Evolutionary conservation across 2,888 invertebrate species (phyloP).

Genomic region (Stratiomys singularior): DNA sequence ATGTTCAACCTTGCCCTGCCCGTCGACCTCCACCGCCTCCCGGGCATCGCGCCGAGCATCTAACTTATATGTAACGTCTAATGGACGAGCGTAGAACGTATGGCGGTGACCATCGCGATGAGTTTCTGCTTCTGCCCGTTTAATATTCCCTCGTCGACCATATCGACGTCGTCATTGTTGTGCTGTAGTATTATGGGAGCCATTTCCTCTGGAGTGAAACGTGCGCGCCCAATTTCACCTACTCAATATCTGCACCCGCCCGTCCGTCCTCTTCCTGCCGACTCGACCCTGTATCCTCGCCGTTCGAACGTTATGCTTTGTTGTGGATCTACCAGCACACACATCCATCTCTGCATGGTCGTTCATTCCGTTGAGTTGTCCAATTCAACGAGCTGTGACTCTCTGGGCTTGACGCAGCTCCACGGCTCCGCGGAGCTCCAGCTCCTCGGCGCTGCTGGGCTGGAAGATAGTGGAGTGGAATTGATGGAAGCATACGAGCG

Average conservation of each 20-base stretch:
- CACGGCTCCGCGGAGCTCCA: not conserved
- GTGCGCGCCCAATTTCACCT: slow-evolving; percentile 31
- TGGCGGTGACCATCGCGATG: too few relatives aligned
- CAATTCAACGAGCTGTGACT: not conserved
- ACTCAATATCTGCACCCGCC: not conserved
- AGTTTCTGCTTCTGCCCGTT: not conserved
- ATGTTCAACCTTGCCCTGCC: not conserved
- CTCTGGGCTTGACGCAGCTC: not conserved
- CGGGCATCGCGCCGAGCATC: not conserved
- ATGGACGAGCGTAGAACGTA: not conserved
- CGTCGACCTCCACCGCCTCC: not conserved
- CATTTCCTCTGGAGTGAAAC: not conserved
- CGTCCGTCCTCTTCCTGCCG: not conserved
- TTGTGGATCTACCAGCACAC: not conserved
- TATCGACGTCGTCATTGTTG: slow-evolving; percentile 10
- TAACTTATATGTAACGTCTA: not conserved
- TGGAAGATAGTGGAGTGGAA: too few relatives aligned
- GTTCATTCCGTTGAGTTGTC: not conserved
- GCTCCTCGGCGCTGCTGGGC: not conserved
- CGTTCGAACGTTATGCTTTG: not conserved
- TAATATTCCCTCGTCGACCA: not conserved
- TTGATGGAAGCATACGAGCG: not conserved
- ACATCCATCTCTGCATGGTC: not conserved
- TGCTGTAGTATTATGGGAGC: not conserved
- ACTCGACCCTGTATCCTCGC: not conserved